Conservation (phyloP, 2,888 invertebrate genomes). For the Rhyacophila evoluta region DNA sequence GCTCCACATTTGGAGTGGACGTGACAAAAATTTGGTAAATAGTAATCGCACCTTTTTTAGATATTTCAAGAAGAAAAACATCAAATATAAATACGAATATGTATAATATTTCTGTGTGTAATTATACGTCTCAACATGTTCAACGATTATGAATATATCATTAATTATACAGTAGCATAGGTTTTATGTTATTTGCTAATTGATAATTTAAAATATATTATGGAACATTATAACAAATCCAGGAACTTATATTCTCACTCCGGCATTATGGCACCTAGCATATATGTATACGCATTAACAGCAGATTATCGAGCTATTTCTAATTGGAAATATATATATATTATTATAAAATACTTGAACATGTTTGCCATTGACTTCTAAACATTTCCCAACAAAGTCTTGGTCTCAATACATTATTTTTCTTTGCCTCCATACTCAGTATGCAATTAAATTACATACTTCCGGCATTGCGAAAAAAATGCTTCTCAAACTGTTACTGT, state of each 20-base stretch:
- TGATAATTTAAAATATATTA: too few species aligned
- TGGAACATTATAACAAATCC: too few species aligned
- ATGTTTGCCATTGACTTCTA: slow-evolving; percentile 38
- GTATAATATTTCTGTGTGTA: too few species aligned
- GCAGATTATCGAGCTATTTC: slow-evolving; percentile 14
- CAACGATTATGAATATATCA: too few species aligned
- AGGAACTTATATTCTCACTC: neutral
- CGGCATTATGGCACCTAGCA: neutral
- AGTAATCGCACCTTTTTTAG: too few species aligned
- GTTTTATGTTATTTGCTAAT: too few species aligned
- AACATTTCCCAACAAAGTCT: slow-evolving; percentile 33
- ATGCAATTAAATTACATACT: slow-evolving; percentile 38
- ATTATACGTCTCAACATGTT: too few species aligned
- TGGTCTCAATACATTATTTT: slow-evolving; percentile 36
- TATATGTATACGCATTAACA: neutral
- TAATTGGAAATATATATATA: slow-evolving; percentile 8
- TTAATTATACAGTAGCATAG: too few species aligned
- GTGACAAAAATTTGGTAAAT: too few species aligned
- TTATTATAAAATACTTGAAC: slow-evolving; percentile 3
- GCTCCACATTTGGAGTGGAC: too few species aligned
- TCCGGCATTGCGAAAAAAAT: slow-evolving; percentile 42
- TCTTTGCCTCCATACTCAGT: slow-evolving; percentile 33
- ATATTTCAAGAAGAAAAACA: too few species aligned
- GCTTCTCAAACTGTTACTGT: slow-evolving; percentile 1
- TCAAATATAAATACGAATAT: too few species aligned